Percentiles rank a stretch among this genome's conserved stretches.
These are phyloP conservation scores for Argentina silus DNA, from an alignment of 2,797 vertebrate species.

Conservation along the genomic window DNA sequence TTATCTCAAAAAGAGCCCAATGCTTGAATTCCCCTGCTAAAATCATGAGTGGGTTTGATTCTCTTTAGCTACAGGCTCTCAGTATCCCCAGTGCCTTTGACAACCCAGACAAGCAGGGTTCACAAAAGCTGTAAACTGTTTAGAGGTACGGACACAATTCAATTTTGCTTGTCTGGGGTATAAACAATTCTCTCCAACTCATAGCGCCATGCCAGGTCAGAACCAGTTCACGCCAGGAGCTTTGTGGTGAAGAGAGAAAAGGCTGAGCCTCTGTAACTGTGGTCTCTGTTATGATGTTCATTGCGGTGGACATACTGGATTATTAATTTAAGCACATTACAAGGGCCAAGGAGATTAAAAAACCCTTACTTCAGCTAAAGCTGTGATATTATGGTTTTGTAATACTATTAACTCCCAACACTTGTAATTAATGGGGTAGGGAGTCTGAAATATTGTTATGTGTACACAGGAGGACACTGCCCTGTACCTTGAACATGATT, in stretches of 20 bases:
- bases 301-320: slow-evolving; percentile 20
- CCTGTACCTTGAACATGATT: background rate
- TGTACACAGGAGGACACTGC: slow-evolving; percentile 34
- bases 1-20: background rate
- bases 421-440: slow-evolving; percentile 40
- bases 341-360: slow-evolving; percentile 49
- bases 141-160: slow-evolving; percentile 50
- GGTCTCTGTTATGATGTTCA: slow-evolving; percentile 14
- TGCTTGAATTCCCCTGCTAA: background rate
- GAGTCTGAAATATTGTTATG: slow-evolving; percentile 27
- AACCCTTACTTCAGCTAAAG: slow-evolving; percentile 42
- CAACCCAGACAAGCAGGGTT: slow-evolving; percentile 36
- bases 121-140: slow-evolving; percentile 52
- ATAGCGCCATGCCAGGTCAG: slow-evolving; percentile 8
- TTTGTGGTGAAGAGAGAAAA: background rate
- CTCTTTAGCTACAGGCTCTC: slow-evolving; percentile 35
- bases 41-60: slow-evolving; percentile 24
- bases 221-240: background rate
- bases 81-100: slow-evolving; percentile 17
- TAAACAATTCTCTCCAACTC: slow-evolving; percentile 53
- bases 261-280: slow-evolving; percentile 2
- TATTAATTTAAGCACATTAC: slow-evolving; percentile 46
- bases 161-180: slow-evolving; percentile 44
- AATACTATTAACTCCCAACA: slow-evolving; percentile 47
- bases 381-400: slow-evolving; percentile 40